A percentile compares a stretch with the other conserved stretches of the same genome.
Conservation (phyloP, 2,888 invertebrate genomes). For the Oxyscelio sp. region DNA sequence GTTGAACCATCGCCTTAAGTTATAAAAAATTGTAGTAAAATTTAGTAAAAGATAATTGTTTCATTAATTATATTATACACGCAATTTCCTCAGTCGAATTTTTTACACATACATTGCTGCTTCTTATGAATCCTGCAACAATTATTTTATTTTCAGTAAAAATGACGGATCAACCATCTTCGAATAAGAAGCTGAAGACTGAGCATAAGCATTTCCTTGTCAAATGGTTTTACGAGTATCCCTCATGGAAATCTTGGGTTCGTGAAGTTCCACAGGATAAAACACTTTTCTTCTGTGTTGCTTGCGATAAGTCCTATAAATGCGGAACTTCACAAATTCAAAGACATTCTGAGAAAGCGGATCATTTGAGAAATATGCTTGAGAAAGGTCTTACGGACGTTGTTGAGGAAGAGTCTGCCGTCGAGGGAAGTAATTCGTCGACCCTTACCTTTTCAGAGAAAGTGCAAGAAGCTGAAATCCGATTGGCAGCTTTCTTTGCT, state of each 20-base stretch:
- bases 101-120: too few relatives aligned
- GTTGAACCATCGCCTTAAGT: too few relatives aligned
- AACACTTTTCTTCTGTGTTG: not conserved
- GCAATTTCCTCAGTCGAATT: too few relatives aligned
- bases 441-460: not conserved
- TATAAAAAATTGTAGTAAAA: too few relatives aligned
- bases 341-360: not conserved
- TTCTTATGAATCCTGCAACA: too few relatives aligned
- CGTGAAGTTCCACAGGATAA: not conserved
- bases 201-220: not conserved
- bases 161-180: too few relatives aligned
- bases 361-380: not conserved
- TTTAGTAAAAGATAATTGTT: too few relatives aligned
- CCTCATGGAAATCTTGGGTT: not conserved
- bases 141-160: too few relatives aligned
- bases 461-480: not conserved
- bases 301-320: not conserved
- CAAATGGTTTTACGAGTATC: not conserved
- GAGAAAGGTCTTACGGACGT: not conserved
- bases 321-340: not conserved
- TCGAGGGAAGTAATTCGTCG: not conserved
- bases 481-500: not conserved
- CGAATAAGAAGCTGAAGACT: not conserved
- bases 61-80: too few relatives aligned
- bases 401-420: not conserved